Evolutionary conservation across 1,140 invertebrate genomes (phyloP), one percentile per base, ranked within the genome.

Genomic region (Temnothorax nylanderi): DNA sequence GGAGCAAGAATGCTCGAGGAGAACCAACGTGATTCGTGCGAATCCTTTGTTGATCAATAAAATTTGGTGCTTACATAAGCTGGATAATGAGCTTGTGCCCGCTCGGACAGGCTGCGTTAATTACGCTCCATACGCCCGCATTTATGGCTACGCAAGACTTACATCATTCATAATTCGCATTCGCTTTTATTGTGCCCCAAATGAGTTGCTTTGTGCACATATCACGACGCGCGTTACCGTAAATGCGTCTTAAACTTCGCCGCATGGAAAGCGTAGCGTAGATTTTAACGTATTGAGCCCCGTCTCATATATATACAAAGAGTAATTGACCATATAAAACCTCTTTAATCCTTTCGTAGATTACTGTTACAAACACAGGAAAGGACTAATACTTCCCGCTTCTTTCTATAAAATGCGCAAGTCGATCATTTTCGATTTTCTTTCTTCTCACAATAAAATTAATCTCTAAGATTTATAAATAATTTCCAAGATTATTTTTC

Each of bases 21-120:
- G 75, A 80, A 37, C 26, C 44, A 8, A 26, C 74, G 75, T 32
- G 76, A 82, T 67, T 82, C 34, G 76, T 62, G 47, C 26, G 44
- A 78, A 78, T 85, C 60, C 51, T 86, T 74, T 34, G 34, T 75
- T 84, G 69, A 87, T 87, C 86, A 75, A 87, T 75, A 82, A 84
- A 84, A 87, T 87, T 87, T 74, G 51, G 44, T 54, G 86, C 47
- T 74, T 74, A 54, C 65, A 41, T 49, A 69, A 69, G 76, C 62
- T 16, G 54, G 47, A 84, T 84, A 84, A 74, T 84, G 51, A 84
- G 54, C 54, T 84, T 74, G 69, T 41, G 7, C 10, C 18, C 41
- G 85, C 41, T 86, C 41, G 80, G 82, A 87, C 69, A 72, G 51
- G 56, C 67, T 41, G 41, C 13, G 81, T 87, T 87, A 87, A 87